Evolutionary conservation across 2,113 vertebrate genomes (phyloP).

Genomic region (Origma solitaria): DNA sequence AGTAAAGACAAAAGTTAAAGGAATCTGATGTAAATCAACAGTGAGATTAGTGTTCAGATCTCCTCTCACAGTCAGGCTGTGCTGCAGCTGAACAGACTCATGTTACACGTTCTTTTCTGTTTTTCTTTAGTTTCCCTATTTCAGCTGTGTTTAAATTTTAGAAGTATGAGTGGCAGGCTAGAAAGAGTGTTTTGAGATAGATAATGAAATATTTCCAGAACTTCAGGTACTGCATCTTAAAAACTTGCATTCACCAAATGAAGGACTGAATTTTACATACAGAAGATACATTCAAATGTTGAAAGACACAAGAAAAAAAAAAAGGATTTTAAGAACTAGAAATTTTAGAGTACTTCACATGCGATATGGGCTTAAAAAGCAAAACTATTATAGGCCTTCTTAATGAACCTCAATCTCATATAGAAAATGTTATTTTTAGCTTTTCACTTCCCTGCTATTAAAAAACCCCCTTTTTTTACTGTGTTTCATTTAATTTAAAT

Average conservation of each 20-base stretch:
- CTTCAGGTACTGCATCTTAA: not conserved
- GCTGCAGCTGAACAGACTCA: constrained; percentile 27
- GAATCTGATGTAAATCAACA: constrained; percentile 54
- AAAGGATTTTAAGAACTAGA: not conserved
- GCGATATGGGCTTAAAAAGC: not conserved
- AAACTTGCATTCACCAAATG: not conserved
- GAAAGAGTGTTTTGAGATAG: not conserved
- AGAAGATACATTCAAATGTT: not conserved
- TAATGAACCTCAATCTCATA: not conserved
- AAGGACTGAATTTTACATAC: not conserved
- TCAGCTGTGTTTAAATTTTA: not conserved
- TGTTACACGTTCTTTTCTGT: constrained; percentile 45
- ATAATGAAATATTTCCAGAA: constrained; percentile 16
- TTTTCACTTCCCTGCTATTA: not conserved
- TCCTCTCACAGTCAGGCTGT: not conserved
- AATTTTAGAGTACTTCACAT: not conserved
- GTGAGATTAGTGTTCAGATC: constrained; percentile 46
- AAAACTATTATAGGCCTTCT: not conserved
- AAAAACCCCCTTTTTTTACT: not conserved
- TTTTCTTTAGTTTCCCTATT: constrained; percentile 18
- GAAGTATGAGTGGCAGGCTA: not conserved
- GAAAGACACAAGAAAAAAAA: not conserved
- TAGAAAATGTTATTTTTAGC: not conserved
- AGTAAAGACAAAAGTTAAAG: constrained; percentile 31
- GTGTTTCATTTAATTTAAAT: not conserved